Base-by-base conservation (phyloP, 2,888 invertebrate species). In the Diarsia dahlii region DNA sequence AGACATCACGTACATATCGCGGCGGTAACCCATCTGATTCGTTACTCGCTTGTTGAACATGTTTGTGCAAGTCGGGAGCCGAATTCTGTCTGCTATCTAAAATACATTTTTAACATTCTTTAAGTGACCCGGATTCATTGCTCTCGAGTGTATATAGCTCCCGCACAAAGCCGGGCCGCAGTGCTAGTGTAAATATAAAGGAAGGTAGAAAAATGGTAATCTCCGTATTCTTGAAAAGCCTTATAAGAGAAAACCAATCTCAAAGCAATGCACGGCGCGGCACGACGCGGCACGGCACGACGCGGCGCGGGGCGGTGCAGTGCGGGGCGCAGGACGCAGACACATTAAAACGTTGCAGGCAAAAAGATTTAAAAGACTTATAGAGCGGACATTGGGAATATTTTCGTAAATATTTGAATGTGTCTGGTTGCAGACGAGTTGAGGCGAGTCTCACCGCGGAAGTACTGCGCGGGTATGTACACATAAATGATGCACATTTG, bases 241-340 rank as follows among this genome's bases (percentile, higher is more conserved):
- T 75, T 80, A 76, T 82, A 78, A 69, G 74, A 73, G 85, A 75
- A 85, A 84, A 77, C 80, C 84, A 84, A 84, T 84, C 80, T 85
- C 60, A 46, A 58, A 45, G 64, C 56, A 20, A 6, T 10, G 65
- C 0, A 46, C n/a, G 20, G 34, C 15, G 52, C 60, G 74, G 34
- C 13, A 45, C 13, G 18, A 54, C 10, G n/a, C 52, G 60, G 28
- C 2, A 34, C 66, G 46, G 46, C 0, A 18, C 39, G 34, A 18
- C 0, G 45, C 18, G 58, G 50, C 1, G 48, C 46, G 60, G 75
- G 0, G 68, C 28, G 68, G 45, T 2, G 50, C 6, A 71, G 50
- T 0, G 45, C 48, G n/a, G 65, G 0, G 64, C 18, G 68, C 15
- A 9, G 20, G 46, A 58, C 56, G 56, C 65, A 50, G 45, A 72